Base-by-base conservation (phyloP, 2,113 vertebrate genomes). In the Salvelinus alpinus region DNA sequence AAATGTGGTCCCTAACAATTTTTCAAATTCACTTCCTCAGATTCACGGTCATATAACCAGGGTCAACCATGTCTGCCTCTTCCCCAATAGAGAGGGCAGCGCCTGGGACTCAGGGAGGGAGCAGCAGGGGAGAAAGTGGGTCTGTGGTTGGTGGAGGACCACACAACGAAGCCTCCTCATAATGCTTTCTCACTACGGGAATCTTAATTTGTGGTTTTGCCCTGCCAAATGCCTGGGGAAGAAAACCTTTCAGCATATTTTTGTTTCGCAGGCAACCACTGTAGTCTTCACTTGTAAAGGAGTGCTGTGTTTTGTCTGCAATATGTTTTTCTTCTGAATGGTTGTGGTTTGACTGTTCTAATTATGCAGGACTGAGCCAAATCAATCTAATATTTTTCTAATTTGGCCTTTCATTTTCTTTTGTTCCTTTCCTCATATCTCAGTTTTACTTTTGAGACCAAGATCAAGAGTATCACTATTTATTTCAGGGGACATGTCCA, bases 11-110 rank as follows among this genome's bases (percentile, higher is more conserved):
- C 6, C 34, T 7, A 34, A 34, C 34, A 34, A 34, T 34, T 8
- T 34, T 34, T 34, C 34, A 34, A 34, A 34, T 34, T 34, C 34
- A 34, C 34, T 34, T 34, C 34, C 34, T 34, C 34, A 34, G 34
- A 34, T 1, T 34, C 34, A 34, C 34, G 6, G 34, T 34, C 34
- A 34, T 34, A 34, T 34, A 90, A 88, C 88, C 81, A 83, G 84
- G 86, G 87, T 89, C 86, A 90, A 85, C 86, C 84, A 84, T 89
- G 82, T 79, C 84, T 72, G 69, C 78, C 64, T 75, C 79, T 34
- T 8, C 79, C 84, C 88, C 88, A 90, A 87, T 85, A 90, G 89
- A 88, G 88, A 87, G 84, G 80, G 89, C 83, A 84, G 84, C 83
- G 80, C 77, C 86, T 81, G 87, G 79, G 38, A 82, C 72, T 81